Evolutionary conservation across 2,888 invertebrate species (phyloP).

Genomic region (Agonopterix subpropinquella): DNA sequence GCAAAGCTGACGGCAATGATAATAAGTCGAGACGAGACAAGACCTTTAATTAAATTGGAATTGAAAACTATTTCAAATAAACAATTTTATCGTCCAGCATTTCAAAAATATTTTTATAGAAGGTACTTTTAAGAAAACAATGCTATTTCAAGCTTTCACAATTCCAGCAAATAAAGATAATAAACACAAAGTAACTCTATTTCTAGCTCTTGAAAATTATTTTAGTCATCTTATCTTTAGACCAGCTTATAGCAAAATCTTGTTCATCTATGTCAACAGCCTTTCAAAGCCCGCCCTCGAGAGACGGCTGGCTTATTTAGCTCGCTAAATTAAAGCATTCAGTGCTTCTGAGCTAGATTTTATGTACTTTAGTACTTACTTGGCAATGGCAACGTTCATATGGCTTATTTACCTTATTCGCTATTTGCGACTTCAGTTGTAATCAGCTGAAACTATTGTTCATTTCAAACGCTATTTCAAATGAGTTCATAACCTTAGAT

Average conservation of each 20-base stretch:
- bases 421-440: neutral
- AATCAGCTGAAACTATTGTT: neutral
- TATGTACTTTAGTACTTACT: constrained; percentile 20
- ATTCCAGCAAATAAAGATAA: constrained; percentile 7
- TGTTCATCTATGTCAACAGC: constrained; percentile 1
- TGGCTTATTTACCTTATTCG: neutral
- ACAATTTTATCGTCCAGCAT: too few relatives aligned
- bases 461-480: neutral
- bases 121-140: too few relatives aligned
- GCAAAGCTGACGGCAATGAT: too few relatives aligned
- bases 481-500: too few relatives aligned
- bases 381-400: constrained; percentile 8
- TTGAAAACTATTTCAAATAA: too few relatives aligned
- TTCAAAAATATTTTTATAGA: too few relatives aligned
- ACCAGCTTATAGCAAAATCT: constrained; percentile 1
- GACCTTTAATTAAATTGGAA: too few relatives aligned
- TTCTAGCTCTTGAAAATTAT: too few relatives aligned
- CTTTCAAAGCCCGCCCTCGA: constrained; percentile 17
- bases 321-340: constrained; percentile 33
- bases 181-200: constrained; percentile 10
- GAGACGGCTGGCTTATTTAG: constrained; percentile 26
- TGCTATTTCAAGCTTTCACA: too few relatives aligned
- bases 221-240: neutral
- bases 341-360: constrained; percentile 18
- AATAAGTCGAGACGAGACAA: too few relatives aligned